phyloP scores from a whole-genome alignment of 2,888 invertebrate species.

The Nomada lathburiana region DNA sequence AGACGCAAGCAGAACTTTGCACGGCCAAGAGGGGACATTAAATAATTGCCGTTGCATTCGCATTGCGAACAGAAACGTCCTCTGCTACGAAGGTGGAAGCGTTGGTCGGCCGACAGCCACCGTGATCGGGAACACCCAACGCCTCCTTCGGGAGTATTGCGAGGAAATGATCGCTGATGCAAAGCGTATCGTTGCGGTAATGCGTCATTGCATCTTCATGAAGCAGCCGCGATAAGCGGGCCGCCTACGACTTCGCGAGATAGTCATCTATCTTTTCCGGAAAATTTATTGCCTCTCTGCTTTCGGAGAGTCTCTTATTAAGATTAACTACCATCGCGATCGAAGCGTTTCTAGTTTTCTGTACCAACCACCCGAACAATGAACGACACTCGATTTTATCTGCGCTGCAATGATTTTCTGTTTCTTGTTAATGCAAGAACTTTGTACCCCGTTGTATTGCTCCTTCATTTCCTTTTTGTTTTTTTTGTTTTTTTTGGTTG shows the following conservation, averaged over 20 bases:
- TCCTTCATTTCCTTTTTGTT: too few species aligned
- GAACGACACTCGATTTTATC: background rate
- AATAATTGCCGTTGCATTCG: slow-evolving; percentile 30
- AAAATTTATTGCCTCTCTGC: slow-evolving; percentile 52
- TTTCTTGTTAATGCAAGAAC: background rate
- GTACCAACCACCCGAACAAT: background rate
- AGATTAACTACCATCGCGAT: slow-evolving; percentile 39
- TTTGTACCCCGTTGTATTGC: too few species aligned
- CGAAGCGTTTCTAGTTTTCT: slow-evolving; percentile 18
- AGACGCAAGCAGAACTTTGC: background rate
- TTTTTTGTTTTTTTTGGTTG: too few species aligned
- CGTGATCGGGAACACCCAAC: slow-evolving; percentile 58
- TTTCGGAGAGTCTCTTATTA: slow-evolving; percentile 46
- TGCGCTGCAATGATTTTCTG: background rate
- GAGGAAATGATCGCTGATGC: slow-evolving; percentile 53
- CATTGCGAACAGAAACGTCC: slow-evolving; percentile 3
- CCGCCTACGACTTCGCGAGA: slow-evolving; percentile 55
- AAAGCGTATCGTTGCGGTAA: slow-evolving; percentile 61
- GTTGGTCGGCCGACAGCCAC: slow-evolving; percentile 50
- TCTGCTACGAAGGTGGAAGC: slow-evolving; percentile 45
- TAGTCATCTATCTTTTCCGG: slow-evolving; percentile 49
- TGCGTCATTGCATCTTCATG: slow-evolving; percentile 62
- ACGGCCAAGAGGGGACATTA: slow-evolving; percentile 2
- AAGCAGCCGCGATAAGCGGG: slow-evolving; percentile 54
- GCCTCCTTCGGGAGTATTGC: slow-evolving; percentile 52